These are phyloP conservation scores for Hafferia zeledoni DNA, from an alignment of 2,797 vertebrate species.

Conservation along the genomic window DNA sequence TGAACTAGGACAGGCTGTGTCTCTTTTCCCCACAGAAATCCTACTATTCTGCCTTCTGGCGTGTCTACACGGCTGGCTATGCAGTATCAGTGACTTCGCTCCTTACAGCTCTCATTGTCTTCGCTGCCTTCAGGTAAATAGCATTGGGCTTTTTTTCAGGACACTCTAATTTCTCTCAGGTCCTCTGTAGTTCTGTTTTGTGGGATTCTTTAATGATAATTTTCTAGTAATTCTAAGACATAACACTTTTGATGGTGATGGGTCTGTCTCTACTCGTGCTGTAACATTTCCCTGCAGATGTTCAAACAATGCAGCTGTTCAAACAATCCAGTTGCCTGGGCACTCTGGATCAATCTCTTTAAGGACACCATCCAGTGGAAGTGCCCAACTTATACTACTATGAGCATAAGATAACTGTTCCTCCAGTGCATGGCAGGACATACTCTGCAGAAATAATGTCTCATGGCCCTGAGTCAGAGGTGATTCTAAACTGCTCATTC, in stretches of 20 bases:
- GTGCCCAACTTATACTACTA: neutral
- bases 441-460: neutral
- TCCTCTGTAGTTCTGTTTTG: neutral
- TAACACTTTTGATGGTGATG: neutral
- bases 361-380: neutral
- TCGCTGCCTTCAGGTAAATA: conserved; percentile 88
- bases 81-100: conserved; percentile 88
- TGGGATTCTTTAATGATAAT: neutral
- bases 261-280: neutral
- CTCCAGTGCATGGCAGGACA: neutral
- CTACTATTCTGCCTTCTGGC: conserved; percentile 84
- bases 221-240: neutral
- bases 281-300: neutral
- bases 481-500: neutral
- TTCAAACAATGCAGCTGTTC: neutral
- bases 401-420: neutral
- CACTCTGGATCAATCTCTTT: neutral
- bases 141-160: neutral
- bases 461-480: neutral
- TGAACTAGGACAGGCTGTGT: neutral
- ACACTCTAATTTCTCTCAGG: neutral
- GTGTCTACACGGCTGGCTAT: conserved; percentile 91
- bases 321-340: neutral
- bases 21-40: conserved; percentile 75
- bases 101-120: conserved; percentile 84